phyloP scores from a whole-genome alignment of 2,888 invertebrate species.

The Colletes collaris region DNA sequence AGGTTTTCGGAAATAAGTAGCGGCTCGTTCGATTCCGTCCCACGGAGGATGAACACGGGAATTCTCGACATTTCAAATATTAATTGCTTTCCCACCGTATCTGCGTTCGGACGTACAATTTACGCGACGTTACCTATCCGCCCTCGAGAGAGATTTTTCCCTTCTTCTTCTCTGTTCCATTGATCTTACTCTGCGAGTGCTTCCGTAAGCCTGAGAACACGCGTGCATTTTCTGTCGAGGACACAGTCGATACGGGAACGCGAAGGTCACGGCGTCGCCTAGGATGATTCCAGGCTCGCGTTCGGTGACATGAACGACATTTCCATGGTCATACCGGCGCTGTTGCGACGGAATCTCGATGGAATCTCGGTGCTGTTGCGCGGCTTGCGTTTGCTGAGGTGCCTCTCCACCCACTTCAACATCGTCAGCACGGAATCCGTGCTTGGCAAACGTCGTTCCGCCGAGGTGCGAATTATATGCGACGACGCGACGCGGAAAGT shows the following conservation, averaged over 20 bases:
- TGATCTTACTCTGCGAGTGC: slow-evolving; percentile 55
- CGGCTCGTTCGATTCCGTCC: slow-evolving; percentile 14
- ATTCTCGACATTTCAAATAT: slow-evolving; percentile 1
- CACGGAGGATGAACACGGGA: slow-evolving; percentile 19
- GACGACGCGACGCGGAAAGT: slow-evolving; percentile 95
- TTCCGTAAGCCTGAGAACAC: slow-evolving; percentile 45
- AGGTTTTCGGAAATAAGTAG: slow-evolving; percentile 11
- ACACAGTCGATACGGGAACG: slow-evolving; percentile 41
- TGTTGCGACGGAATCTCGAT: slow-evolving; percentile 83
- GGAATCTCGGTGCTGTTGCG: slow-evolving; percentile 81
- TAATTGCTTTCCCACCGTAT: slow-evolving; percentile 13
- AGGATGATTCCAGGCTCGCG: slow-evolving; percentile 63
- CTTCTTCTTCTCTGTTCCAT: slow-evolving; percentile 11
- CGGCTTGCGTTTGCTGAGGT: slow-evolving; percentile 91
- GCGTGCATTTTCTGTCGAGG: slow-evolving; percentile 26
- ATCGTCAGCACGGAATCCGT: slow-evolving; percentile 95
- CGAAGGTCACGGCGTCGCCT: slow-evolving; percentile 44
- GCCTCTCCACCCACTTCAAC: slow-evolving; percentile 95
- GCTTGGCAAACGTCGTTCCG: slow-evolving; percentile 93
- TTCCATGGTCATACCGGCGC: slow-evolving; percentile 91
- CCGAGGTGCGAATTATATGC: slow-evolving; percentile 92
- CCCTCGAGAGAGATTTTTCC: slow-evolving; percentile 10
- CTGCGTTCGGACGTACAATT: slow-evolving; percentile 15
- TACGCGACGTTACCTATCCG: slow-evolving; percentile 21
- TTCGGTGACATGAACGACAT: slow-evolving; percentile 86